Evolutionary conservation across 1,140 invertebrate species (phyloP).

Genomic region (Gonioctena quinquepunctata): DNA sequence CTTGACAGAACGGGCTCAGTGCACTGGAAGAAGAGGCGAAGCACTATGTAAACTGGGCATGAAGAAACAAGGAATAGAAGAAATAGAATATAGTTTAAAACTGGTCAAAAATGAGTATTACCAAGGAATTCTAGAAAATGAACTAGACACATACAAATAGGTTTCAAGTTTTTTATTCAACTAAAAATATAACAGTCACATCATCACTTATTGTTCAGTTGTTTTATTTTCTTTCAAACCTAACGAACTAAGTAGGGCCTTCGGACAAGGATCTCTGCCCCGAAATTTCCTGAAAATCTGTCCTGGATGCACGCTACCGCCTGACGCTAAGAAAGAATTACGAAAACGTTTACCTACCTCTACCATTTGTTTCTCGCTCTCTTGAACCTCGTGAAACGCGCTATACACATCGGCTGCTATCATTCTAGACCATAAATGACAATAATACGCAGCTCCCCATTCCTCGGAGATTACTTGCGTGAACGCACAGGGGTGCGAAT

Average conservation of each 20-base stretch:
- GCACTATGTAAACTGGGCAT: conserved; percentile 73
- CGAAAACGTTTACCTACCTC: conserved; percentile 73
- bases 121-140: conserved; percentile 17
- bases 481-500: conserved; percentile 81
- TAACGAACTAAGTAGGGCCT: conserved; percentile 75
- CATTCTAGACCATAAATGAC: conserved; percentile 80
- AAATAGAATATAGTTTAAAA: conserved; percentile 73
- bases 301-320: conserved; percentile 76
- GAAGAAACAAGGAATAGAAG: conserved; percentile 71
- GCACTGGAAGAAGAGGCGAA: conserved; percentile 71
- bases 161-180: not conserved
- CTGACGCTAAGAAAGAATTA: conserved; percentile 82
- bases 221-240: conserved; percentile 56
- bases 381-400: conserved; percentile 76
- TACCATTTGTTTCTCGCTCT: conserved; percentile 58
- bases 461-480: conserved; percentile 72
- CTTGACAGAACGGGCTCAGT: conserved; percentile 68
- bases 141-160: conserved; percentile 3
- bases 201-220: not conserved
- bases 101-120: conserved; percentile 50
- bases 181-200: not conserved
- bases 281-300: conserved; percentile 89
- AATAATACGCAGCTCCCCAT: conserved; percentile 77
- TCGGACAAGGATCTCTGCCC: conserved; percentile 85
- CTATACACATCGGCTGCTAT: conserved; percentile 87